Evolutionary conservation across 2,888 invertebrate species (phyloP).

Genomic region (Callinectes sapidus): DNA sequence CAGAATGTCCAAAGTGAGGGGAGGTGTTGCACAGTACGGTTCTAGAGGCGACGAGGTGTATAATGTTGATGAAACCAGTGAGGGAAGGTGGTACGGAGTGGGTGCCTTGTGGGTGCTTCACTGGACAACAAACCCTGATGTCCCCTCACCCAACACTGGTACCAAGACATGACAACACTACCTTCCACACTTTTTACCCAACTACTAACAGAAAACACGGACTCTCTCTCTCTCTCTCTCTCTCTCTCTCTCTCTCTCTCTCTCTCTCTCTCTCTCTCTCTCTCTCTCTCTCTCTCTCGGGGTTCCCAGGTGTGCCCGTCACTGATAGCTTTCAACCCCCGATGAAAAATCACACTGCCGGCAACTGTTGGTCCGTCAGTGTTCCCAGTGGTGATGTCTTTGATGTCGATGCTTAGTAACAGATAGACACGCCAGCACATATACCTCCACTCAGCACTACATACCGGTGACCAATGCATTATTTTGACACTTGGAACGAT

Average conservation of each 20-base stretch:
- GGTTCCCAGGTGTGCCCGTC: not conserved
- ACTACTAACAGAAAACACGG: not conserved
- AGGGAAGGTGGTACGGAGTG: not conserved
- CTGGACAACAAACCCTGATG: not conserved
- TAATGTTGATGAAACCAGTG: not conserved
- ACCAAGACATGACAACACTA: not conserved
- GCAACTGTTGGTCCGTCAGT: not conserved
- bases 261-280: slow-evolving; percentile 2
- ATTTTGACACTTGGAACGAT: too few relatives aligned
- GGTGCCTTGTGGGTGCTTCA: not conserved
- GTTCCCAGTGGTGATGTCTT: too few relatives aligned
- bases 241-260: slow-evolving; percentile 10
- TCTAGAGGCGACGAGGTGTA: not conserved
- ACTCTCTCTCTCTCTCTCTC: not conserved
- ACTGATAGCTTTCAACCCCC: not conserved
- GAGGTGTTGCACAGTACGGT: too few relatives aligned
- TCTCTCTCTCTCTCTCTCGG: not conserved
- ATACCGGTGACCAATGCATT: too few relatives aligned
- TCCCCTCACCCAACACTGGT: not conserved
- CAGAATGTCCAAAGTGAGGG: too few relatives aligned
- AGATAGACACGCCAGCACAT: not conserved
- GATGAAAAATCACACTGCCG: not conserved
- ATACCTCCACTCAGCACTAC: too few relatives aligned
- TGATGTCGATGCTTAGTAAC: not conserved
- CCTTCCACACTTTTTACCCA: not conserved